Percentiles rank a stretch among this genome's conserved stretches.
Evolutionary conservation across 2,888 invertebrate genomes (phyloP).

Genomic region (Philaethria dido): DNA sequence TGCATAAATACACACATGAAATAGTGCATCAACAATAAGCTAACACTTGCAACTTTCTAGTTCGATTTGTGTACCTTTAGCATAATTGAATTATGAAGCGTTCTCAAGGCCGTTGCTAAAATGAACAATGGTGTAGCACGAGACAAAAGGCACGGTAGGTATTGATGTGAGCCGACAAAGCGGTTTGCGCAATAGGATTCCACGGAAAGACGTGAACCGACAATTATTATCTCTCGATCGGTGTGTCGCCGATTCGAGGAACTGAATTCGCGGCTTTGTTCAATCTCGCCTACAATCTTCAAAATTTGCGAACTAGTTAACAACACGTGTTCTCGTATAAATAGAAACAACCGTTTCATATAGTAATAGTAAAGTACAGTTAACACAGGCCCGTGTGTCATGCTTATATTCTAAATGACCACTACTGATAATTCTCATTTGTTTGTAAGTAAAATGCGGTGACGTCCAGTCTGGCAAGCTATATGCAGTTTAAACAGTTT

Average conservation of each 20-base stretch:
- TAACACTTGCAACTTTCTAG: slow-evolving; percentile 33
- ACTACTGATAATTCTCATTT: background rate
- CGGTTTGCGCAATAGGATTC: slow-evolving; percentile 82
- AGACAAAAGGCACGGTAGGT: slow-evolving; percentile 75
- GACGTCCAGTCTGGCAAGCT: slow-evolving; percentile 7
- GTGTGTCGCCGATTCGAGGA: slow-evolving; percentile 73
- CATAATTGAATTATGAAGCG: slow-evolving; percentile 67
- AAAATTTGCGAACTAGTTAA: slow-evolving; percentile 36
- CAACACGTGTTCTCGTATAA: slow-evolving; percentile 10
- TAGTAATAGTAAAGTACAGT: background rate
- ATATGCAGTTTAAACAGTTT: slow-evolving; percentile 2
- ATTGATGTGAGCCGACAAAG: slow-evolving; percentile 80
- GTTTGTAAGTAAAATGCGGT: background rate
- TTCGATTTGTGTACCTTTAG: slow-evolving; percentile 51
- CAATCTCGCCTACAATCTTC: slow-evolving; percentile 45
- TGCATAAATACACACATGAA: no score
- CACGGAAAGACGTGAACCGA: slow-evolving; percentile 79
- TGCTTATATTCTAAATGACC: no score
- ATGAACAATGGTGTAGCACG: slow-evolving; percentile 80
- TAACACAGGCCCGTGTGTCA: no score
- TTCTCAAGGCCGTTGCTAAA: slow-evolving; percentile 75
- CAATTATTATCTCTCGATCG: slow-evolving; percentile 80
- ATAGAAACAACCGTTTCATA: background rate
- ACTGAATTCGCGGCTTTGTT: slow-evolving; percentile 57
- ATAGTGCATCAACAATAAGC: no score